These are phyloP conservation scores for Leucophenga maculata DNA, from an alignment of 2,888 invertebrate species.

Conservation along the genomic window DNA sequence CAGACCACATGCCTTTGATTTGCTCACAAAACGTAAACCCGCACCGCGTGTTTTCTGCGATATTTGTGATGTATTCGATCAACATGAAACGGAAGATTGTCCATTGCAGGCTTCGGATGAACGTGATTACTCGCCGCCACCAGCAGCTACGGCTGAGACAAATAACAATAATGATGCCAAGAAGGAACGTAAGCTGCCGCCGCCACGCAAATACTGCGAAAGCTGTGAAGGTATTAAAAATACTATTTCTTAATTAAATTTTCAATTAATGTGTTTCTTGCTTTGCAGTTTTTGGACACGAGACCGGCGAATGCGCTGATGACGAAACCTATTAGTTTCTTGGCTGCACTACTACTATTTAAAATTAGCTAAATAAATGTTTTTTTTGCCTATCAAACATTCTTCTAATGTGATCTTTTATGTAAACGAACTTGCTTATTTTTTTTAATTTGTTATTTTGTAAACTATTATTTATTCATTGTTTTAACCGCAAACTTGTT, in stretches of 20 bases:
- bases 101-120: constrained; percentile 84
- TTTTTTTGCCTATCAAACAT: constrained; percentile 23
- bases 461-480: constrained; percentile 38
- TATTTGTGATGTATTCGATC: constrained; percentile 96
- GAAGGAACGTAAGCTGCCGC: constrained; percentile 68
- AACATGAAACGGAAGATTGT: constrained; percentile 98
- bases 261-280: neutral
- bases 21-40: constrained; percentile 71
- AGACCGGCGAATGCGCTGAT: constrained; percentile 88
- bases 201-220: constrained; percentile 88
- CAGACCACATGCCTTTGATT: constrained; percentile 74
- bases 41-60: constrained; percentile 95
- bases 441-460: constrained; percentile 39
- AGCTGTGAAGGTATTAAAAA: constrained; percentile 85
- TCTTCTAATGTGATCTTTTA: constrained; percentile 28
- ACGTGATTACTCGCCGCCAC: constrained; percentile 65
- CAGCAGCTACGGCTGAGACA: constrained; percentile 46
- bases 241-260: neutral
- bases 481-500: neutral
- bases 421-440: constrained; percentile 27
- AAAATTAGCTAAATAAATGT: constrained; percentile 33
- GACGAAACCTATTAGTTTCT: constrained; percentile 72
- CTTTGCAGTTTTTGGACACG: constrained; percentile 86
- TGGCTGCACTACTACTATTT: constrained; percentile 38
- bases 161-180: constrained; percentile 55